Conservation (phyloP, 2,113 vertebrate genomes). For the Eurypyga helias region DNA sequence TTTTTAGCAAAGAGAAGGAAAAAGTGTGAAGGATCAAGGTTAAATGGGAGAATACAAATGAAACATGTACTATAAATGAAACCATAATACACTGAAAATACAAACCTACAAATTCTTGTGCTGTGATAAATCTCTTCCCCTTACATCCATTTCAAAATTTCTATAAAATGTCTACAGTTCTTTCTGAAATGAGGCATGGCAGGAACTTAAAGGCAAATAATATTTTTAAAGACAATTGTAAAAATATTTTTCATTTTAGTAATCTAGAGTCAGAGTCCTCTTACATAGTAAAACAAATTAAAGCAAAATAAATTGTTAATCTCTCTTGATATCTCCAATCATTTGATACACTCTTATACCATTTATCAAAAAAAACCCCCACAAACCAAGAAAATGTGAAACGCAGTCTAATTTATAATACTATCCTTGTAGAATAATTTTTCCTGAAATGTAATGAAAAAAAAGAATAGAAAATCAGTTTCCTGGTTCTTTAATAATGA, state of each 20-base stretch:
- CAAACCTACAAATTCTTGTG: neutral
- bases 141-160: neutral
- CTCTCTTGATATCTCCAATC: neutral
- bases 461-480: neutral
- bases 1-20: neutral
- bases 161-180: neutral
- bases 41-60: neutral
- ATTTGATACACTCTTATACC: neutral
- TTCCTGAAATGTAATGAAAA: neutral
- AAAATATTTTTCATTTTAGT: neutral
- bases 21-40: neutral
- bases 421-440: neutral
- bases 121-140: neutral
- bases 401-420: neutral
- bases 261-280: neutral
- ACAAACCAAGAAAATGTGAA: neutral
- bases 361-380: neutral
- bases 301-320: neutral
- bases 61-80: neutral
- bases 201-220: neutral
- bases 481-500: neutral
- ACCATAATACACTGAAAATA: neutral
- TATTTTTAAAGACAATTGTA: neutral
- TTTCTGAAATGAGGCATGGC: neutral
- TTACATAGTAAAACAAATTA: neutral